phyloP scores from a whole-genome alignment of 1,140 invertebrate genomes.

The Rhagoletis zephyria region DNA sequence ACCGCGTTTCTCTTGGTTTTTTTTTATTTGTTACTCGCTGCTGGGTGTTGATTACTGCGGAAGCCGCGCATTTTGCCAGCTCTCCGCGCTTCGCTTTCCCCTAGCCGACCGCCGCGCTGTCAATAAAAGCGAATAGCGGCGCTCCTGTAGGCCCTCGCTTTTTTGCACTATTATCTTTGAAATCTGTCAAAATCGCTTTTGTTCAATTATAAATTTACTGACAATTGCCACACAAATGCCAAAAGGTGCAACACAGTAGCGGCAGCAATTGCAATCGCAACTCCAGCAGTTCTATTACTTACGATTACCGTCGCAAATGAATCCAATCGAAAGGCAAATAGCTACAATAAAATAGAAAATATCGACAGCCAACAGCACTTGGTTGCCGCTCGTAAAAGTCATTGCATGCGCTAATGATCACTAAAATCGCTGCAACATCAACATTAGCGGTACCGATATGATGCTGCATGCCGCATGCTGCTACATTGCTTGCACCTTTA shows the following conservation, averaged over 20 bases:
- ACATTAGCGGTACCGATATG: background rate
- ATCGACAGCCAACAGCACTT: constrained; percentile 3
- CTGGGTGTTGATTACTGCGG: constrained; percentile 34
- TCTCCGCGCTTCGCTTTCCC: background rate
- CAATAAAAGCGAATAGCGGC: background rate
- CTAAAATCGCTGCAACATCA: constrained; percentile 46
- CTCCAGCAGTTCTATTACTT: background rate
- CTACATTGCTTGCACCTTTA: background rate
- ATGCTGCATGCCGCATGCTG: background rate
- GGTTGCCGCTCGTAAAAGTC: constrained; percentile 5
- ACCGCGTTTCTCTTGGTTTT: background rate
- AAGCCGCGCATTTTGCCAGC: background rate
- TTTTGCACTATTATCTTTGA: constrained; percentile 57
- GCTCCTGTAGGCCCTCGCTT: background rate
- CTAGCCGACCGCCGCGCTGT: background rate
- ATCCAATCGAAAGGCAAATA: constrained; percentile 28
- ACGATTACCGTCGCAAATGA: background rate
- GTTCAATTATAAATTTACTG: constrained; percentile 58
- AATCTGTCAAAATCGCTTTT: constrained; percentile 58
- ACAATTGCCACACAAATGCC: constrained; percentile 57
- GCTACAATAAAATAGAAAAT: background rate
- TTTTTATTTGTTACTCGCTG: background rate
- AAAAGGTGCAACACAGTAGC: constrained; percentile 48
- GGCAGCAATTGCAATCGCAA: constrained; percentile 3
- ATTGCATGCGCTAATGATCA: constrained; percentile 48